phyloP scores from a whole-genome alignment of 64 coral and sea anemone genomes.

The Hydrozoanthus tunicans region DNA sequence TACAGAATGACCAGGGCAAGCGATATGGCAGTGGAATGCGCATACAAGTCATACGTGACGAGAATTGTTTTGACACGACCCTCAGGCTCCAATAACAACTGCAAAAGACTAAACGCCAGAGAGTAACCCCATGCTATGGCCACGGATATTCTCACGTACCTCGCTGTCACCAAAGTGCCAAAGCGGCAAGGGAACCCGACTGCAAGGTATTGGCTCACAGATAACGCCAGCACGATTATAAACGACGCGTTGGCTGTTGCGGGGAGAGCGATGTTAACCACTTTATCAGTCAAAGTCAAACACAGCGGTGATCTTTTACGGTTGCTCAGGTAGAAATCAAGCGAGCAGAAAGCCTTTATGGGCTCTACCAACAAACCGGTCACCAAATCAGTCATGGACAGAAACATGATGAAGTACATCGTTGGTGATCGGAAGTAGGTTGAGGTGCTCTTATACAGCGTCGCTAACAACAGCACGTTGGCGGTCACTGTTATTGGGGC shows the following conservation, averaged over 20 bases:
- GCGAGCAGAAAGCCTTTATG: conserved; percentile 41
- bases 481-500: conserved; percentile 19
- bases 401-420: conserved; percentile 38
- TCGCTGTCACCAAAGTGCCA: not conserved
- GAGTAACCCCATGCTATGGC: conserved; percentile 18
- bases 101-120: not conserved
- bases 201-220: conserved; percentile 20
- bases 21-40: not conserved
- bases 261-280: conserved; percentile 4
- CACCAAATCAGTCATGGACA: conserved; percentile 10
- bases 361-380: conserved; percentile 14
- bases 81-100: not conserved
- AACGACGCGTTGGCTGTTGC: conserved; percentile 35
- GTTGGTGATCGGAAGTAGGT: conserved; percentile 41
- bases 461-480: conserved; percentile 18
- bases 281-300: conserved; percentile 12
- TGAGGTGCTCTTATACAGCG: conserved; percentile 11
- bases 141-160: not conserved
- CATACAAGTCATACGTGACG: not conserved
- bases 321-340: conserved; percentile 28
- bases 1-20: not conserved
- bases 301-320: not conserved
- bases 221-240: conserved; percentile 21
- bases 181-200: conserved; percentile 28
- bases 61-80: not conserved